These are phyloP conservation scores for Chondrosia reniformis DNA, from an alignment of 37 sponge, comb jelly and placozoan genomes.

Conservation along the genomic window DNA sequence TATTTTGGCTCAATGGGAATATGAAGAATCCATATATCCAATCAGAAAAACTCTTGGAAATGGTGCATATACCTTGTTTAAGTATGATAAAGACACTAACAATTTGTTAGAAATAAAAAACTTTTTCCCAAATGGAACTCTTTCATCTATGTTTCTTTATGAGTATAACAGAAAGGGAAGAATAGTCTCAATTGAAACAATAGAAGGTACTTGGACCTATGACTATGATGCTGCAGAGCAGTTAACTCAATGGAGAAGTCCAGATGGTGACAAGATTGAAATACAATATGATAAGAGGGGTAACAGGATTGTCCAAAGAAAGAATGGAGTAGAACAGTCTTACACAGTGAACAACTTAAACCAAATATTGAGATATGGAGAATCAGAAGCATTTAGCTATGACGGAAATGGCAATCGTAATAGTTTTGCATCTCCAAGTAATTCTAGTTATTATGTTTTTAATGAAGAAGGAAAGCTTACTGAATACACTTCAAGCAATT, in stretches of 20 bases:
- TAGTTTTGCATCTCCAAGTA: background rate
- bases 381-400: slow-evolving; percentile 8
- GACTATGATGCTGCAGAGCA: slow-evolving; percentile 22
- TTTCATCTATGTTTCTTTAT: background rate
- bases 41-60: background rate
- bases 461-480: slow-evolving; percentile 30
- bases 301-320: slow-evolving; percentile 5
- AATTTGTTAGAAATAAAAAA: background rate
- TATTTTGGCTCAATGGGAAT: background rate
- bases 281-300: slow-evolving; percentile 21
- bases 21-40: background rate
- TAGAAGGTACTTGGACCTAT: slow-evolving; percentile 2
- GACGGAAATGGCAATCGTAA: slow-evolving; percentile 21
- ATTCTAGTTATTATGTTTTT: background rate
- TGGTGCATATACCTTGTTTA: background rate
- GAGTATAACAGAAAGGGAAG: background rate
- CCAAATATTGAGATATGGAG: background rate
- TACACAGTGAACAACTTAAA: slow-evolving; percentile 28
- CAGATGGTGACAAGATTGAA: slow-evolving; percentile 8
- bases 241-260: background rate
- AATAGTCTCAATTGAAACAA: background rate
- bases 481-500: background rate
- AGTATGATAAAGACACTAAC: background rate
- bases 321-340: background rate
- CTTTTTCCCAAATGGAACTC: background rate